These are phyloP conservation scores for Alouatta palliata DNA, from an alignment of 2,113 vertebrate genomes.

Conservation along the genomic window DNA sequence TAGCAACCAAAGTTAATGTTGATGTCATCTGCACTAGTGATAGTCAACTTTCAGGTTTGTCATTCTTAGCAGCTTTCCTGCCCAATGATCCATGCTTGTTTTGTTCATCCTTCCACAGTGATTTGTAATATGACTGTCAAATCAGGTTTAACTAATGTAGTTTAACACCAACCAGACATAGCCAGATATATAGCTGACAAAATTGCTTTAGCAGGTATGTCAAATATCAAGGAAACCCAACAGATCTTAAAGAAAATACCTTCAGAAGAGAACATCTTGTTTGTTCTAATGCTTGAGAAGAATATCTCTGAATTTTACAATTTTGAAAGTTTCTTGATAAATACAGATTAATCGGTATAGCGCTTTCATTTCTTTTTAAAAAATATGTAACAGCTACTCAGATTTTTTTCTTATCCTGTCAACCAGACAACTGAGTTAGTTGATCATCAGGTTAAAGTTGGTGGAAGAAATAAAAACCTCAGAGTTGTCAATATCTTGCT, in stretches of 20 bases:
- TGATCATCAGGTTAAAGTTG: slow-evolving; percentile 43
- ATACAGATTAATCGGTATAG: slow-evolving; percentile 32
- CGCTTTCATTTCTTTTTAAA: not conserved
- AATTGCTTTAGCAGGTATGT: slow-evolving; percentile 36
- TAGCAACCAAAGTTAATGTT: slow-evolving; percentile 48
- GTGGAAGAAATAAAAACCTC: slow-evolving; percentile 42
- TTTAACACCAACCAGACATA: slow-evolving; percentile 69
- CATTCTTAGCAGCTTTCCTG: slow-evolving; percentile 15
- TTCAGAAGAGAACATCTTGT: not conserved
- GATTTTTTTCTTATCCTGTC: not conserved
- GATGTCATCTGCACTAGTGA: not conserved
- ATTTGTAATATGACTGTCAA: slow-evolving; percentile 68
- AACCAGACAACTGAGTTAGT: not conserved
- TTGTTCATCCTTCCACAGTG: slow-evolving; percentile 50
- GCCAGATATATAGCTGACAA: slow-evolving; percentile 46
- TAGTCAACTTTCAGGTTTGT: slow-evolving; percentile 22
- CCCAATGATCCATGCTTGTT: slow-evolving; percentile 15
- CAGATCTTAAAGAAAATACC: not conserved
- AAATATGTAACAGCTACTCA: not conserved
- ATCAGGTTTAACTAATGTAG: slow-evolving; percentile 69
- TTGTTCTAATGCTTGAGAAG: not conserved
- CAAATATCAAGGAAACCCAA: slow-evolving; percentile 48
- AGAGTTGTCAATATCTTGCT: not conserved
- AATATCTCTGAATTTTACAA: slow-evolving; percentile 12
- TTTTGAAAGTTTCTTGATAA: slow-evolving; percentile 46